Evolutionary conservation across 2,888 invertebrate species (phyloP), one percentile per base, ranked within the genome.

Genomic region (Plebejus melissa): DNA sequence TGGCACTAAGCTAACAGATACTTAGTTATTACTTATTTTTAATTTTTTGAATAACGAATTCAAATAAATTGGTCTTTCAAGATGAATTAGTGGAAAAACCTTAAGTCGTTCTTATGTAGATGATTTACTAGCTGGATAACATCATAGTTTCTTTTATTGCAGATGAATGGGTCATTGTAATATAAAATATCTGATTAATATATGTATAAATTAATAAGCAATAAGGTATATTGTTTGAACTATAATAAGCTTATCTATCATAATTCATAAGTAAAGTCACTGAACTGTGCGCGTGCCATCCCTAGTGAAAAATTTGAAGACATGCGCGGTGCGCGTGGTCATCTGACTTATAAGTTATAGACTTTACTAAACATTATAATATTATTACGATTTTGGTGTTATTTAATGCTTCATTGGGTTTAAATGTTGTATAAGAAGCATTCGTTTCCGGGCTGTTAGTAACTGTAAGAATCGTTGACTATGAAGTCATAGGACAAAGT

Each of bases 401-500:
- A 22, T 28, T 60, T 28, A 60, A 60, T 28, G 28, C 28, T 28
- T 22, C 28, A 65, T 65, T 16, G 1, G 13, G 32, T 65, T 65
- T 65, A 22, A 22, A 65, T 65, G 65, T 65, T 71, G 71, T 71
- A 46, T 41, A 71, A 46, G 46, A 46, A 46, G 41, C 22, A 22
- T 22, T 11, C 38, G 28, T 5, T 28, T 71, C 70, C 70, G 70
- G n/a, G 46, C 13, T 71, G 11, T 22, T 71, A 9, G 46, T 46
- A 22, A 71, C 41, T 11, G 41, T 46, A 46, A 71, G 22, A 46
- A 71, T 11, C 9, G 41, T n/a, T 22, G 22, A 72, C 5, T n/a
- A 71, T 80, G 80, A 79, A 78, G 80, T 79, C 80, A 79, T 58
- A 36, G 78, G 72, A 74, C 78, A 78, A 78, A 80, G 79, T 79